These are phyloP conservation scores for Eupithecia exiguata DNA, from an alignment of 2,888 invertebrate species.

Conservation along the genomic window DNA sequence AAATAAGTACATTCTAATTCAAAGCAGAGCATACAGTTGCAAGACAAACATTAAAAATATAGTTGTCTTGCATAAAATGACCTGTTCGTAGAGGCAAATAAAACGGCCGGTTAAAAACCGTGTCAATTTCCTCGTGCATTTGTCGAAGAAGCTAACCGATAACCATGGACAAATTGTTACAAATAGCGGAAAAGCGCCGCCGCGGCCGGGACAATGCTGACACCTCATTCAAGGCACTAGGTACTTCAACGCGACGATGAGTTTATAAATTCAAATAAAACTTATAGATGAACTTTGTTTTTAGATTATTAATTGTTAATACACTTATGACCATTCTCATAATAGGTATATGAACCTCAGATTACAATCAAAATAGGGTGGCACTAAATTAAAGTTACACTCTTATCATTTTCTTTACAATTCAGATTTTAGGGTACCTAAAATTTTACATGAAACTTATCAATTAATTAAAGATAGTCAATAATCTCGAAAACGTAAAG, in stretches of 20 bases:
- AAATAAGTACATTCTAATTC: neutral
- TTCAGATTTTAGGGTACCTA: neutral
- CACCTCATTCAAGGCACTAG: constrained; percentile 24
- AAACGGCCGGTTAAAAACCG: constrained; percentile 13
- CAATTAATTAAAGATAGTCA: constrained; percentile 11
- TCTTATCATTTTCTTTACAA: neutral
- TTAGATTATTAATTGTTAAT: too few relatives aligned
- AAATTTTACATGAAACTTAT: neutral
- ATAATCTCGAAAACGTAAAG: constrained; percentile 8
- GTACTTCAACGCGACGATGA: neutral
- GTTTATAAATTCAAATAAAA: neutral
- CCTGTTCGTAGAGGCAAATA: neutral
- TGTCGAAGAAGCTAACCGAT: constrained; percentile 27
- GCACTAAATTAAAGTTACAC: neutral
- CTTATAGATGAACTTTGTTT: neutral
- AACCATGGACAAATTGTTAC: constrained; percentile 60
- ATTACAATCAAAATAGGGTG: neutral
- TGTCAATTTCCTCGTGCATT: constrained; percentile 32
- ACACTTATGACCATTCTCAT: neutral
- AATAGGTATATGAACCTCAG: neutral
- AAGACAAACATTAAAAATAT: neutral
- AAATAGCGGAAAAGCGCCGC: constrained; percentile 51
- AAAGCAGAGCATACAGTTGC: neutral
- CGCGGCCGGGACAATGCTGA: constrained; percentile 42
- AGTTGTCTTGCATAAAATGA: neutral